Conservation (phyloP, 2,113 vertebrate genomes). For the Scytalopus superciliaris region DNA sequence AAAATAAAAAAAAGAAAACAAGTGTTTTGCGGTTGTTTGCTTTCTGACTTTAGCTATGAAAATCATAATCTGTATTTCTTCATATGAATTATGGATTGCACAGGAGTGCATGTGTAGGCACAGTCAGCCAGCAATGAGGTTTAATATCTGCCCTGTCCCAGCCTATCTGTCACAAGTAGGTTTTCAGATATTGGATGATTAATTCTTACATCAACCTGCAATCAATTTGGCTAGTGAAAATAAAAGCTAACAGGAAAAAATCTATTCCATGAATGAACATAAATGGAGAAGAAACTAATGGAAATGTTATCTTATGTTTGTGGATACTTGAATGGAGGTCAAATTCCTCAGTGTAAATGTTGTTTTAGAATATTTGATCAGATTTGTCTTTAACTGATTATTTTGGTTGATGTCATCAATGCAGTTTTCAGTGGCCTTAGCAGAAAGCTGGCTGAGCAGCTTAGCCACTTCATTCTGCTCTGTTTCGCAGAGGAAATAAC, state of each 20-base stretch:
- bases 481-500: slow-evolving; percentile 29
- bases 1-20: neutral
- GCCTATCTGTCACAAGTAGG: neutral
- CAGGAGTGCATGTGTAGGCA: neutral
- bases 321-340: neutral
- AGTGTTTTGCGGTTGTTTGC: neutral
- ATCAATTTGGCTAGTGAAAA: neutral
- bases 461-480: slow-evolving; percentile 8
- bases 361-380: neutral
- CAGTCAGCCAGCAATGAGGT: neutral
- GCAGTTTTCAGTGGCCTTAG: slow-evolving; percentile 20
- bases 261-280: neutral
- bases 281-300: neutral
- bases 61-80: neutral
- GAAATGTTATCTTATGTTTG: neutral
- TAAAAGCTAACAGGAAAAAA: neutral
- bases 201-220: neutral
- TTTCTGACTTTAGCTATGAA: neutral
- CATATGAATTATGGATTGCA: neutral
- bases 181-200: neutral
- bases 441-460: slow-evolving; percentile 36
- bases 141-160: neutral
- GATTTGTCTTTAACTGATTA: neutral
- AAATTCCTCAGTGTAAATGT: neutral
- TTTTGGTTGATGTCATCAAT: slow-evolving; percentile 9